Evolutionary conservation across 2,888 invertebrate species (phyloP), one percentile per base, ranked within the genome.

Genomic region (Pimpla rufipes): DNA sequence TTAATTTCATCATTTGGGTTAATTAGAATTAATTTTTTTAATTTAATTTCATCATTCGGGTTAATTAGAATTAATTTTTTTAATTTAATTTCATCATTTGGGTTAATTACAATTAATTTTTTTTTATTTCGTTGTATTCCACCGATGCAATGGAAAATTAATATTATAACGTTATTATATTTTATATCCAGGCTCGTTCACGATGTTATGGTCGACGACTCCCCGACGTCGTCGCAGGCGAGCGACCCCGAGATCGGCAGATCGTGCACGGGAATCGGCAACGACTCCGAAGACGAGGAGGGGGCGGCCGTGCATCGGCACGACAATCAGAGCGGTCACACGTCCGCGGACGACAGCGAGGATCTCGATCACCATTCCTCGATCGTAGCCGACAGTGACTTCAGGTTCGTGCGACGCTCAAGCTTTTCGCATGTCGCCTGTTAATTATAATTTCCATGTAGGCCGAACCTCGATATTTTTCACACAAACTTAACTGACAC

Each of bases 151-250:
- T n/a, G n/a, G n/a, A n/a, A n/a, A n/a, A n/a, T n/a, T n/a, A n/a
- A n/a, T 55, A 23, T 2, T 55, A 23, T 23, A 23, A 76, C 37
- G 70, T 73, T 70, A 50, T 29, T 66, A 82, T 75, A 70, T 79
- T 84, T n/a, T n/a, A n/a, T 29, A 93, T 92, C 62, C 93, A 98
- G 98, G 90, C 95, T 98, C 92, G 97, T 97, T 92, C 97, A 97
- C 94, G 97, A 97, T 95, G 96, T 97, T 89, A 95, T 95, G 88
- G 95, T 97, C 91, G 97, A 97, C 89, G 97, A 97, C 93, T 97
- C 97, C 52, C 96, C 97, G 40, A 95, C 96, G 83, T 97, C 97
- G 86, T 96, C 97, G 89, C 97, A 96, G 92, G 95, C 94, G 64
- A 95, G 96, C 82, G 96, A 96, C 84, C 95, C 95, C 88, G 96